phyloP scores from a whole-genome alignment of 2,797 vertebrate species.

The Spizella passerina region DNA sequence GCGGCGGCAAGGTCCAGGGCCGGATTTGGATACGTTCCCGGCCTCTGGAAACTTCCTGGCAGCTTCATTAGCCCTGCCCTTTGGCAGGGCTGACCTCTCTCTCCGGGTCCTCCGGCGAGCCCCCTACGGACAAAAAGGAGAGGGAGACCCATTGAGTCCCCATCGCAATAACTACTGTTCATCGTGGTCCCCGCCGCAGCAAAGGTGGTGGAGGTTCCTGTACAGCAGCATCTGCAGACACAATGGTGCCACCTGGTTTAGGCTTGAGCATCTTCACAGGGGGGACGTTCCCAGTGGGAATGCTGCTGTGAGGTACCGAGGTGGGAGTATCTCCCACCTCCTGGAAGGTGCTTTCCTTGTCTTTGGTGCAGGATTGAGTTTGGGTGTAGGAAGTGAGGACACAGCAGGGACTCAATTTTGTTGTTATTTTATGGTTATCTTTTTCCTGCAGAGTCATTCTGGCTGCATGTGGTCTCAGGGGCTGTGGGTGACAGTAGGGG shows the following conservation, averaged over 20 bases:
- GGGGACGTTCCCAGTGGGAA: not conserved
- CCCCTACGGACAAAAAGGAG: not conserved
- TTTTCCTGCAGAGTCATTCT: not conserved
- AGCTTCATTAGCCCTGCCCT: not conserved
- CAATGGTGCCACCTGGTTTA: not conserved
- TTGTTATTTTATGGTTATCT: not conserved
- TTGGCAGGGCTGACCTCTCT: not conserved
- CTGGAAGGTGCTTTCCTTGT: not conserved
- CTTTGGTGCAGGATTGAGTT: not conserved
- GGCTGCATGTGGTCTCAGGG: not conserved
- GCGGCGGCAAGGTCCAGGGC: not conserved
- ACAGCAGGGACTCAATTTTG: not conserved
- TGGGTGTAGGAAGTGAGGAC: not conserved
- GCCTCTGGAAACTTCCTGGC: not conserved
- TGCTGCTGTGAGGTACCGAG: not conserved
- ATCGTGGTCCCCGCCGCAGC: not conserved
- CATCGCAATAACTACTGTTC: fast-evolving
- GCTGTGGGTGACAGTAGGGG: not conserved
- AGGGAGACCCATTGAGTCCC: not conserved
- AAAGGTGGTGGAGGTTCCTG: not conserved
- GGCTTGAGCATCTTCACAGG: not conserved
- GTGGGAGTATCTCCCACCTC: not conserved
- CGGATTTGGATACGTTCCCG: not conserved
- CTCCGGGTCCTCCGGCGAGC: not conserved
- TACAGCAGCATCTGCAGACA: not conserved